These are phyloP conservation scores for Terebella lapidaria DNA, from an alignment of 2,888 invertebrate genomes.

Conservation along the genomic window DNA sequence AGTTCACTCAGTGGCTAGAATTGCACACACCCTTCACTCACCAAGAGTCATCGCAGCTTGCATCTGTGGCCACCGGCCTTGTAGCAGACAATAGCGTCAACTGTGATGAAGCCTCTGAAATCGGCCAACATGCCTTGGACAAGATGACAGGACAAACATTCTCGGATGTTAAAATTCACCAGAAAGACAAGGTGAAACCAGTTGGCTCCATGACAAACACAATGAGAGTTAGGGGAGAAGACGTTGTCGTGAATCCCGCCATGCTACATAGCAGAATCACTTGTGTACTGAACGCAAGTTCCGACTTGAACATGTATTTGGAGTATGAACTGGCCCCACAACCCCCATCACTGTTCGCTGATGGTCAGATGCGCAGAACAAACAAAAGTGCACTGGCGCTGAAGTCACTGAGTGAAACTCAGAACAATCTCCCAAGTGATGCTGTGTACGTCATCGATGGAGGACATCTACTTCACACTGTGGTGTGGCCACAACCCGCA, in stretches of 20 bases:
- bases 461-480: conserved; percentile 31
- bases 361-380: conserved; percentile 13
- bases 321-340: conserved; percentile 16
- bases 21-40: neutral
- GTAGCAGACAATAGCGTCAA: no score
- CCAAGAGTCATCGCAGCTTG: neutral
- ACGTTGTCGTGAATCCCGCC: neutral
- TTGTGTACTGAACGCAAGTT: conserved; percentile 13
- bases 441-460: conserved; percentile 22
- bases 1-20: neutral
- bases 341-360: conserved; percentile 13
- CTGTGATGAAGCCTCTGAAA: neutral
- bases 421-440: conserved; percentile 3
- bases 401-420: neutral
- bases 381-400: conserved; percentile 10
- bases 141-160: neutral
- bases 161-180: neutral
- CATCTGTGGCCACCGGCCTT: neutral
- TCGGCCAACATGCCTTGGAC: neutral
- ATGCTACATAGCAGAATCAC: conserved; percentile 6
- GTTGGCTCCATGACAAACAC: neutral
- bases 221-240: neutral
- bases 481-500: conserved; percentile 25
- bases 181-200: neutral
- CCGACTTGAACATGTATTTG: conserved; percentile 9